Evolutionary conservation across 2,888 invertebrate genomes (phyloP).

Genomic region (Plebejus anna): DNA sequence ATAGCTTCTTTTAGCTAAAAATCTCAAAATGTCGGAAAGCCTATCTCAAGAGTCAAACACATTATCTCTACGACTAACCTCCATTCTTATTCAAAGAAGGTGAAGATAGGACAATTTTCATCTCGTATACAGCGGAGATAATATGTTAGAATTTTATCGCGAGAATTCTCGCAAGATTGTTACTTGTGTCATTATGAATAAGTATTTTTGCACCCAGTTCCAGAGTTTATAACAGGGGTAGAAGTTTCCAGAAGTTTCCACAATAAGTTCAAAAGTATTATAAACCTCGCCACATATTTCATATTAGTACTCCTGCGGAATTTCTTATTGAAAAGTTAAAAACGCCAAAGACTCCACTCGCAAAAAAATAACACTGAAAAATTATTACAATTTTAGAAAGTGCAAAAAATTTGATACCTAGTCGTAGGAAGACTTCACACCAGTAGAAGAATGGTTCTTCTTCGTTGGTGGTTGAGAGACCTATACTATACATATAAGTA

Average conservation of each 20-base stretch:
- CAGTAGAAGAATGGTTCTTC: no score
- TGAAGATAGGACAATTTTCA: not conserved
- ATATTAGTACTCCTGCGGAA: not conserved
- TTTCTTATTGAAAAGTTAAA: not conserved
- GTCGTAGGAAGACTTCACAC: no score
- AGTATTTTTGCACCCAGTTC: not conserved
- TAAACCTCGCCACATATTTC: not conserved
- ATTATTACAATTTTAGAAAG: not conserved
- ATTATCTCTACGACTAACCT: not conserved
- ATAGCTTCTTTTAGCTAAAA: no score
- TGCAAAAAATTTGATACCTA: no score
- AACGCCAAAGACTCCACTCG: not conserved
- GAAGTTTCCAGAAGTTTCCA: not conserved
- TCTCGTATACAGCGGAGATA: constrained; percentile 1
- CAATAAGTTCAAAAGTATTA: constrained; percentile 2
- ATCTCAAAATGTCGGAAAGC: no score
- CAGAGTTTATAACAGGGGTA: not conserved
- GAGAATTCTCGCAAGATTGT: not conserved
- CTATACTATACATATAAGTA: no score
- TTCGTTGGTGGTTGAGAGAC: no score
- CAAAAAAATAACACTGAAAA: not conserved
- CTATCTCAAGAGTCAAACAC: not conserved
- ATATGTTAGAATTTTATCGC: not conserved
- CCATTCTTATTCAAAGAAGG: not conserved
- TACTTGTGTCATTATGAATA: constrained; percentile 1